Evolutionary conservation across 2,888 invertebrate genomes (phyloP).

Genomic region (Boloria selene): DNA sequence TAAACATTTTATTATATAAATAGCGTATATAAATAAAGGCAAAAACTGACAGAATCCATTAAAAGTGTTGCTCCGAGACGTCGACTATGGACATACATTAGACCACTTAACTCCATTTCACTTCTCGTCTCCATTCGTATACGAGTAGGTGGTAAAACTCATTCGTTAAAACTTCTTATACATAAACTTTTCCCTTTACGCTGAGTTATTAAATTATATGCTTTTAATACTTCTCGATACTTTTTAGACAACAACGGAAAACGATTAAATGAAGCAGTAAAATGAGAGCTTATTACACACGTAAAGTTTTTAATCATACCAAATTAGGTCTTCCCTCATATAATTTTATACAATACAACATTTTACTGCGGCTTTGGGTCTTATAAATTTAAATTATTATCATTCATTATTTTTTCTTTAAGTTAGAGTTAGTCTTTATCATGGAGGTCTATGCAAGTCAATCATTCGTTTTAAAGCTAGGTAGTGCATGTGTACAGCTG

Average conservation of each 20-base stretch:
- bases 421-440: too few relatives aligned
- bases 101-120: conserved; percentile 37
- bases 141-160: conserved; percentile 20
- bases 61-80: conserved; percentile 73
- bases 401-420: too few relatives aligned
- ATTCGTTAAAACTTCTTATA: conserved; percentile 20
- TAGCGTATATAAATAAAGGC: conserved; percentile 71
- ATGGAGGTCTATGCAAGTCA: too few relatives aligned
- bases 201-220: neutral
- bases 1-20: conserved; percentile 31
- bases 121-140: conserved; percentile 25
- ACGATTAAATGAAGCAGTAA: neutral
- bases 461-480: too few relatives aligned
- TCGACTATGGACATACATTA: conserved; percentile 54
- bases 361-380: too few relatives aligned
- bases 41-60: conserved; percentile 81
- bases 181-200: conserved; percentile 13
- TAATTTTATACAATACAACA: too few relatives aligned
- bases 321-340: too few relatives aligned
- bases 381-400: too few relatives aligned
- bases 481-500: too few relatives aligned
- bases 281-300: neutral
- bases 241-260: neutral
- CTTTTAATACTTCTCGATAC: conserved; percentile 10
- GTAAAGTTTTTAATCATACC: too few relatives aligned